These are phyloP conservation scores for Mythimna impura DNA, from an alignment of 2,888 invertebrate species.

Conservation along the genomic window DNA sequence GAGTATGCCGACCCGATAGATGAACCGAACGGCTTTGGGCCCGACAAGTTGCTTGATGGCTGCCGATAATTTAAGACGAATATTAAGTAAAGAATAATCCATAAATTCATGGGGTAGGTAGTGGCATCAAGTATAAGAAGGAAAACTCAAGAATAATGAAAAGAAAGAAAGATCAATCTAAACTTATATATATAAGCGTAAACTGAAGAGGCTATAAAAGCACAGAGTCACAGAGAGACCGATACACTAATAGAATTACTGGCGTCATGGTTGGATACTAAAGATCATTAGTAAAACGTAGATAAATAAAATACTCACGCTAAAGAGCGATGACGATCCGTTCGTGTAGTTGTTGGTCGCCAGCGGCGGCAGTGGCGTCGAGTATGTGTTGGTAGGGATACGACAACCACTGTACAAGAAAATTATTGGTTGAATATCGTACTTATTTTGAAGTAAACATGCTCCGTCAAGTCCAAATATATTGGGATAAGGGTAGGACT, in stretches of 20 bases:
- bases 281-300: background rate
- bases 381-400: slow-evolving; percentile 93
- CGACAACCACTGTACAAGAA: slow-evolving; percentile 90
- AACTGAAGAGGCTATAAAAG: background rate
- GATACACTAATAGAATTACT: background rate
- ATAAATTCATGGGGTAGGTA: background rate
- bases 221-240: background rate
- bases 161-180: background rate
- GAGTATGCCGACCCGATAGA: slow-evolving; percentile 90
- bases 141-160: background rate
- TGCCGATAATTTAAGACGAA: slow-evolving; percentile 61
- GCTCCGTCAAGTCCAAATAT: background rate
- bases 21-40: slow-evolving; percentile 91
- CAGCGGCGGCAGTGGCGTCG: slow-evolving; percentile 93
- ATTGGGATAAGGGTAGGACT: background rate
- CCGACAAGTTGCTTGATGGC: slow-evolving; percentile 89
- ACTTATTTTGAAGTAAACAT: slow-evolving; percentile 11
- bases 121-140: background rate
- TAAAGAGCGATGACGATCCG: slow-evolving; percentile 92
- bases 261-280: too few relatives aligned
- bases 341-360: slow-evolving; percentile 91
- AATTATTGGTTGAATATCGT: background rate
- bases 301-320: slow-evolving; percentile 89
- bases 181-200: background rate
- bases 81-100: background rate